Conservation (phyloP, 1,140 invertebrate genomes). For the Batillaria attramentaria region DNA sequence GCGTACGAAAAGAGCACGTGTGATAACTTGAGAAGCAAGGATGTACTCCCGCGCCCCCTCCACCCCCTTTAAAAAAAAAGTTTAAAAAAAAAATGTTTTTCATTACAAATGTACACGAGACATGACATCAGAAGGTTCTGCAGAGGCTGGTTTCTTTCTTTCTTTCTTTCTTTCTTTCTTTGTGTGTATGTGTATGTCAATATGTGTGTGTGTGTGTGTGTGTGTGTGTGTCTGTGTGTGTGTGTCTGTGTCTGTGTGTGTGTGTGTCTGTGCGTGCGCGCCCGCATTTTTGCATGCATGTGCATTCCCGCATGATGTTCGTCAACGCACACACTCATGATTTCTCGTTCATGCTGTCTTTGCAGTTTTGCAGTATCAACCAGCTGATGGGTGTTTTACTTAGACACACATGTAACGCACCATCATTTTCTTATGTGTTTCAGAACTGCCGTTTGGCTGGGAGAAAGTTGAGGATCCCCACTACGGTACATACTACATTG, state of each 20-base stretch:
- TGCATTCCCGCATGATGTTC: background rate
- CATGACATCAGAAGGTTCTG: background rate
- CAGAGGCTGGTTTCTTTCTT: constrained; percentile 17
- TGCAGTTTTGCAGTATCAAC: background rate
- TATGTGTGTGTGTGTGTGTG: constrained; percentile 21
- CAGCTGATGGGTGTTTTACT: background rate
- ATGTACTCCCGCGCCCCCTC: too few species aligned
- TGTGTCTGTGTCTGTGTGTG: background rate
- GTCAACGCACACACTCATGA: background rate
- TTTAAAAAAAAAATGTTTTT: too few species aligned
- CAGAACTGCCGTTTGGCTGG: constrained; percentile 97
- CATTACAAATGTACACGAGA: too few species aligned
- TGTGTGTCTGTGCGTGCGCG: background rate
- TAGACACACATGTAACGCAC: background rate
- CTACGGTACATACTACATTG: constrained; percentile 99
- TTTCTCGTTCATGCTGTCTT: background rate
- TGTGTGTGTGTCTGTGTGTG: constrained; percentile 12
- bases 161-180: constrained; percentile 17
- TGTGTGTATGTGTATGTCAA: constrained; percentile 21
- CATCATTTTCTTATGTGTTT: constrained; percentile 55
- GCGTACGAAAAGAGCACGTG: too few species aligned
- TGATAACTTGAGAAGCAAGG: too few species aligned
- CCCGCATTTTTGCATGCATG: background rate
- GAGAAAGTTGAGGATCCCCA: constrained; percentile 97
- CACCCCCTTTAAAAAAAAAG: too few species aligned